Evolutionary conservation across 2,113 vertebrate genomes (phyloP), one percentile per base, ranked within the genome.

Genomic region (Pimephales promelas): DNA sequence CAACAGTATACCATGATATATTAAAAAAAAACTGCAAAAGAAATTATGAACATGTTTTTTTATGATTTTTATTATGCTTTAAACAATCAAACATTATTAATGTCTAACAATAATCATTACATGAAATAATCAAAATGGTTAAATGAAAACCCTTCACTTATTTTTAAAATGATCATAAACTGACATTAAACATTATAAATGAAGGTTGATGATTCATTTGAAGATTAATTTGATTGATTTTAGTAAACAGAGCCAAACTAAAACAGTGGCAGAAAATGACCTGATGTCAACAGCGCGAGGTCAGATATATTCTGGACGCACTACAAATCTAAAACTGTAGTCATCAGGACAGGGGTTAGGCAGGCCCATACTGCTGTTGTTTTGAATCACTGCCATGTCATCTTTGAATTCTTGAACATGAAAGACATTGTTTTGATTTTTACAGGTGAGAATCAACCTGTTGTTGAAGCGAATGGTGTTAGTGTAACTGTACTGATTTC

Each of bases 241-340:
- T 10, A 24, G 24, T 24, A 45, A 45, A 6, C 20, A 45, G 2
- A 14, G 22, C 20, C n/a, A 24, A 45, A 71, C n/a, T 71, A 43
- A 43, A 45, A 10, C 10, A 14, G 40, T 0, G 6, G 22, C n/a
- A 72, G 36, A 47, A 72, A 16, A 72, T 47, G 0, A 1, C 6
- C 10, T 47, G 70, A 72, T 24, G 10, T 45, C 40, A 45, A 52
- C 13, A 52, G 71, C 4, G 28, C 5, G 8, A 11, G 54, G 56
- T 93, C 81, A 93, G 20, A 87, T 52, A 24, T 91, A 94, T 83
- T 89, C 84, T 22, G 94, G 94, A 81, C 90, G 90, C 71, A 94
- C 91, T 0, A 93, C 92, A 82, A 93, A 90, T 36, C 0, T 86
- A 71, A 89, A 91, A 3, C 0, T 59, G 76, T 90, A 94, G 16